Percentiles rank a stretch among this genome's conserved stretches.
phyloP scores from a whole-genome alignment of 2,888 invertebrate species.

The Drosophila lutescens region DNA sequence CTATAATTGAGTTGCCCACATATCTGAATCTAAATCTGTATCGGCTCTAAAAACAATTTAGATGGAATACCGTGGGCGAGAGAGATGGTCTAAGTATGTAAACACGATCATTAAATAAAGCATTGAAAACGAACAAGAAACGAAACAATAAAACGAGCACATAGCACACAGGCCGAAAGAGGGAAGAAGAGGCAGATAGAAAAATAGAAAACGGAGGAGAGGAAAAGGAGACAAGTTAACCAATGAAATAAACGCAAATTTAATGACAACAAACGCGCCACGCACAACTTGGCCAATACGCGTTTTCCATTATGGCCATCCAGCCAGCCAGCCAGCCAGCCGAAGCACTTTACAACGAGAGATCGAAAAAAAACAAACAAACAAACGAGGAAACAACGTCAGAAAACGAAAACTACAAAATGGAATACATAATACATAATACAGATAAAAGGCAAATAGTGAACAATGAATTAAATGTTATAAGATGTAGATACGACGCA shows the following conservation, averaged over 20 bases:
- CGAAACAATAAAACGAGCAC: slow-evolving; percentile 31
- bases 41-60: slow-evolving; percentile 23
- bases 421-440: slow-evolving; percentile 60
- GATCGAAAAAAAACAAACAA: slow-evolving; percentile 23
- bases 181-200: slow-evolving; percentile 45
- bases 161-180: slow-evolving; percentile 9
- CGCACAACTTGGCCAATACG: slow-evolving; percentile 74
- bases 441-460: slow-evolving; percentile 50
- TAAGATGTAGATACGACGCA: slow-evolving; percentile 47
- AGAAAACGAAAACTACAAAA: slow-evolving; percentile 64
- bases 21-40: not conserved
- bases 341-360: slow-evolving; percentile 55
- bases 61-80: slow-evolving; percentile 62
- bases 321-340: slow-evolving; percentile 10
- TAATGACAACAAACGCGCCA: slow-evolving; percentile 74
- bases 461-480: slow-evolving; percentile 56
- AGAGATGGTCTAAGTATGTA: slow-evolving; percentile 64
- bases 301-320: slow-evolving; percentile 57
- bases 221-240: slow-evolving; percentile 70
- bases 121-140: slow-evolving; percentile 57
- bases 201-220: slow-evolving; percentile 27
- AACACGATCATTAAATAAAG: slow-evolving; percentile 73
- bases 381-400: slow-evolving; percentile 17
- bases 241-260: slow-evolving; percentile 80
- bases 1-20: slow-evolving; percentile 26